phyloP scores from a whole-genome alignment of 1,140 invertebrate genomes.

The Drosophila grimshawi region DNA sequence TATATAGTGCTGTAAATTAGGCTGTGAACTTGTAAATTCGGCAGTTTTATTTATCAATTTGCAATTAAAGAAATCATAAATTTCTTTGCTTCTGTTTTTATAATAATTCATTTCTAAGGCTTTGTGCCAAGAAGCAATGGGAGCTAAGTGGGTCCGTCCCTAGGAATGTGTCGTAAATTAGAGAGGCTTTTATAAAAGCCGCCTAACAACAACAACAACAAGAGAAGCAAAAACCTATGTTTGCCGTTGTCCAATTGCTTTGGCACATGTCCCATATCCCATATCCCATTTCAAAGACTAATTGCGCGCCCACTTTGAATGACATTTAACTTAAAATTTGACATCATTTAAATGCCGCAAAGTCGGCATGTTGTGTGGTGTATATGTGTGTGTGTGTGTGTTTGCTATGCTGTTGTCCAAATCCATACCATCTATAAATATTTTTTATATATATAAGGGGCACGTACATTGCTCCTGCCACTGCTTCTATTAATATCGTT shows the following conservation, averaged over 20 bases:
- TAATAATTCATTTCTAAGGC: slow-evolving; percentile 4
- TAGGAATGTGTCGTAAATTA: slow-evolving; percentile 32
- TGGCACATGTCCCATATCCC: slow-evolving; percentile 41
- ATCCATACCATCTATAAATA: slow-evolving; percentile 7
- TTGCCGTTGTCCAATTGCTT: slow-evolving; percentile 23
- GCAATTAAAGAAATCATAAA: no score
- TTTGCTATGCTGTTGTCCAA: slow-evolving; percentile 2
- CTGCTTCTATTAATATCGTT: slow-evolving; percentile 56
- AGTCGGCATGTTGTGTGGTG: slow-evolving; percentile 35
- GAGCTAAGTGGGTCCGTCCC: slow-evolving; percentile 1
- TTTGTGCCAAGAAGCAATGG: slow-evolving; percentile 8
- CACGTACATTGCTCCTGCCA: slow-evolving; percentile 64
- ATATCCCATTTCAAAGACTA: slow-evolving; percentile 65
- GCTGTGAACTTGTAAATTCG: no score
- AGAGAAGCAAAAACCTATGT: neutral
- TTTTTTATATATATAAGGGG: neutral
- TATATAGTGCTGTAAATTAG: no score
- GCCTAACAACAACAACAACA: neutral
- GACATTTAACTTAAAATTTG: slow-evolving; percentile 80
- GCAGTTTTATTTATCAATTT: no score
- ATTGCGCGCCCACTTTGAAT: slow-evolving; percentile 72
- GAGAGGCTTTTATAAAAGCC: neutral
- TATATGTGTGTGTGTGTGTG: slow-evolving; percentile 2
- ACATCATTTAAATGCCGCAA: slow-evolving; percentile 61
- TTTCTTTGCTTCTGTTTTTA: neutral